Evolutionary conservation across 2,113 vertebrate genomes (phyloP).

Genomic region (Tetrax tetrax): DNA sequence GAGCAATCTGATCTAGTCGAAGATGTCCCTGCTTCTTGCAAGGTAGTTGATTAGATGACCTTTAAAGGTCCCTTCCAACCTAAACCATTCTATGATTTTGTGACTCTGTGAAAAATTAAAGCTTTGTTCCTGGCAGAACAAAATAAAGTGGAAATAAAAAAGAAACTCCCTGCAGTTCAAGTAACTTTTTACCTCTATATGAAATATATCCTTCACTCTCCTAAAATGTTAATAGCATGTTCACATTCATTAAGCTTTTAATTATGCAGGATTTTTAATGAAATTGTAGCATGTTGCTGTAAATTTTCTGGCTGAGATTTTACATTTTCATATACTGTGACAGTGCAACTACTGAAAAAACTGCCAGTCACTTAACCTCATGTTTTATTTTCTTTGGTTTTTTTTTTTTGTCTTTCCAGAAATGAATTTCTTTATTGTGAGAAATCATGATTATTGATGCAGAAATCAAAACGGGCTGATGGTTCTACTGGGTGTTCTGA

Average conservation of each 20-base stretch:
- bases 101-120: not conserved
- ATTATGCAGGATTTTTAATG: not conserved
- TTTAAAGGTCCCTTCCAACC: no score
- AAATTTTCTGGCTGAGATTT: not conserved
- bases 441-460: not conserved
- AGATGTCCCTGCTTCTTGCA: no score
- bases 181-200: not conserved
- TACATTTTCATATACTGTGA: not conserved
- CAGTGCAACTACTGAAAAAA: not conserved
- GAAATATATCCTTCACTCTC: not conserved
- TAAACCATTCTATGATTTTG: no score
- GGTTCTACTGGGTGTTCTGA: conserved; percentile 19
- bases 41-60: no score
- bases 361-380: not conserved
- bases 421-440: conserved; percentile 47
- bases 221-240: not conserved
- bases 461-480: not conserved
- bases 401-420: conserved; percentile 52
- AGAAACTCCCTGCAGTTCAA: not conserved
- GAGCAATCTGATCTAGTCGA: no score
- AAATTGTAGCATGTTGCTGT: not conserved
- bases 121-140: not conserved
- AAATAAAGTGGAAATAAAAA: not conserved
- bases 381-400: not conserved
- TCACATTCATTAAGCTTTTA: not conserved